These are phyloP conservation scores for Microtus montanus DNA, from an alignment of 2,113 vertebrate genomes.

Conservation along the genomic window DNA sequence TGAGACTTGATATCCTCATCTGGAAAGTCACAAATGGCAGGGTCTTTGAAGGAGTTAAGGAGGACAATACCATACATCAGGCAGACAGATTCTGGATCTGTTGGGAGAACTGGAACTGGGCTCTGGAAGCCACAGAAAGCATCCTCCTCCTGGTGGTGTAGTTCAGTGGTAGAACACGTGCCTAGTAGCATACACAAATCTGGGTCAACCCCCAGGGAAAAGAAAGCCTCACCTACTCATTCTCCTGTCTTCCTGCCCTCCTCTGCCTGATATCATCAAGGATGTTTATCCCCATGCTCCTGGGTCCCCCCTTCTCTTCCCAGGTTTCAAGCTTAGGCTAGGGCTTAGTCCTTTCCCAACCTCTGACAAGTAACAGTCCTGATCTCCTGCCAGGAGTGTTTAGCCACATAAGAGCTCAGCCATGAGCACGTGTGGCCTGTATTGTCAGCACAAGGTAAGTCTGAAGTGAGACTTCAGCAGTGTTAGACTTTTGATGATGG, in stretches of 20 bases:
- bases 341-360: neutral
- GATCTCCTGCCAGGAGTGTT: neutral
- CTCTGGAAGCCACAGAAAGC: neutral
- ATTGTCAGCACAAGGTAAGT: neutral
- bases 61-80: neutral
- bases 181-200: neutral
- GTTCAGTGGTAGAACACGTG: neutral
- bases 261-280: neutral
- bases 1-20: conserved; percentile 9
- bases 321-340: neutral
- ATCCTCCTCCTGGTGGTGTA: neutral
- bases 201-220: neutral
- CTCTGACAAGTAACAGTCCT: neutral
- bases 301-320: neutral
- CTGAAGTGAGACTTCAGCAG: neutral
- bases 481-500: neutral
- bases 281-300: neutral
- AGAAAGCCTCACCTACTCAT: neutral
- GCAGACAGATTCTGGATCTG: neutral
- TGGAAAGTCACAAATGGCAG: conserved; percentile 4
- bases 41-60: neutral
- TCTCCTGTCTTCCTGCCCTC: neutral
- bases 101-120: neutral
- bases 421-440: neutral
- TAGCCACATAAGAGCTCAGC: neutral